These are phyloP conservation scores for Lochmaea capreae DNA, from an alignment of 2,888 invertebrate species.

Conservation along the genomic window DNA sequence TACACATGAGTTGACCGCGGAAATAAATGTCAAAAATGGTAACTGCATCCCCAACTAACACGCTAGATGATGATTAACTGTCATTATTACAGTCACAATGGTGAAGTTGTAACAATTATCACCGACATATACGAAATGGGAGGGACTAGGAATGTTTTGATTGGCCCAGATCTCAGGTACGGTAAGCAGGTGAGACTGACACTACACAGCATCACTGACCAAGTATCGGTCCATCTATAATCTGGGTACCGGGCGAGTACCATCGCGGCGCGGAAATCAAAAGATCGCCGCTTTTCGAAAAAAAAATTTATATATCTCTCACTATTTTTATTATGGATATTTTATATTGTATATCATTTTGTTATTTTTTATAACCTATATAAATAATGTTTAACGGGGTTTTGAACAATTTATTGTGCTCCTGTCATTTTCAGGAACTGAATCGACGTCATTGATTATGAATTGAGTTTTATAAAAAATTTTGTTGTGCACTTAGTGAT, in stretches of 20 bases:
- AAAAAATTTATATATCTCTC: slow-evolving; percentile 29
- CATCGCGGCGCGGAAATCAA: slow-evolving; percentile 26
- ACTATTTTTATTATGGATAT: slow-evolving; percentile 28
- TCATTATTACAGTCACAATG: slow-evolving; percentile 39
- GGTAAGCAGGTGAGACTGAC: slow-evolving; percentile 59
- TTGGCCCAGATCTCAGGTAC: slow-evolving; percentile 58
- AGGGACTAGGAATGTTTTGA: slow-evolving; percentile 49
- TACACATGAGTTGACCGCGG: background rate
- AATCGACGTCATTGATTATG: slow-evolving; percentile 10
- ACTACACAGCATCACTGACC: slow-evolving; percentile 58
- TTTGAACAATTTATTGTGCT: slow-evolving; percentile 50
- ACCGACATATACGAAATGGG: slow-evolving; percentile 52
- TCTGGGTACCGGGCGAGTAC: slow-evolving; percentile 45
- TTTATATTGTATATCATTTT: slow-evolving; percentile 31
- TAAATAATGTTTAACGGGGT: slow-evolving; percentile 53
- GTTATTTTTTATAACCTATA: slow-evolving; percentile 30
- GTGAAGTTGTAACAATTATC: slow-evolving; percentile 53
- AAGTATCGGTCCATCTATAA: slow-evolving; percentile 55
- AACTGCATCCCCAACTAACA: background rate
- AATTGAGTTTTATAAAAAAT: slow-evolving; percentile 24
- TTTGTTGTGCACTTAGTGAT: slow-evolving; percentile 50
- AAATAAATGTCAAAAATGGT: slow-evolving; percentile 4
- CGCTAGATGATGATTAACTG: slow-evolving; percentile 4
- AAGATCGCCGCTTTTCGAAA: slow-evolving; percentile 19
- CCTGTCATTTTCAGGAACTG: slow-evolving; percentile 26